These are phyloP conservation scores for Drosophila recens DNA, from an alignment of 2,888 invertebrate genomes.

Conservation along the genomic window DNA sequence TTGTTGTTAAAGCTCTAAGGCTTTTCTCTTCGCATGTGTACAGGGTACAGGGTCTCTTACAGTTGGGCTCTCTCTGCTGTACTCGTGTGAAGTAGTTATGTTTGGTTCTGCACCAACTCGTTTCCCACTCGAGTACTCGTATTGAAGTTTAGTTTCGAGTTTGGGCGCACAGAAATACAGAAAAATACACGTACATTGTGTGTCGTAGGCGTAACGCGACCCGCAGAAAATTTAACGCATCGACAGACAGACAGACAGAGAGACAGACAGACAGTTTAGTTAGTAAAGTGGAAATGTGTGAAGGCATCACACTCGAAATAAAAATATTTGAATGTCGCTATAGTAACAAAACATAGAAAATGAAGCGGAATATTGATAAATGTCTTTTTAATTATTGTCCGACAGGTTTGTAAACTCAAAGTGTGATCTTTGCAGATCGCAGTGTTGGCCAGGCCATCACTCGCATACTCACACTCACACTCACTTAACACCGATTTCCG, in stretches of 20 bases:
- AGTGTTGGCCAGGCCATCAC: neutral
- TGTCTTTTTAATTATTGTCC: conserved; percentile 65
- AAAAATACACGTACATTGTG: conserved; percentile 14
- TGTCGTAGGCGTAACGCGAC: conserved; percentile 40
- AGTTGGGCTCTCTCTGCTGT: neutral
- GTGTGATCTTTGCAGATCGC: conserved; percentile 21
- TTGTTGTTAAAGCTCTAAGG: too few relatives aligned
- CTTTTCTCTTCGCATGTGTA: too few relatives aligned
- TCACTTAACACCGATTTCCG: neutral
- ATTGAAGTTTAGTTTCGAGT: conserved; percentile 32
- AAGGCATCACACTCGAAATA: conserved; percentile 46
- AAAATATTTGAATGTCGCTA: conserved; percentile 12
- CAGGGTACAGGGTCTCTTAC: neutral
- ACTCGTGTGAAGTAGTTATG: neutral
- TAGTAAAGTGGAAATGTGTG: conserved; percentile 65
- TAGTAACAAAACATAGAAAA: conserved; percentile 9
- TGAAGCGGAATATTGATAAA: conserved; percentile 41
- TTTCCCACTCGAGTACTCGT: conserved; percentile 40
- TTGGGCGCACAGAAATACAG: conserved; percentile 47
- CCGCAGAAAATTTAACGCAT: conserved; percentile 30
- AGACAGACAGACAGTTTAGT: conserved; percentile 9
- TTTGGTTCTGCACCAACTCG: conserved; percentile 60
- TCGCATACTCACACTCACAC: too few relatives aligned
- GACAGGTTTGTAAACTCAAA: conserved; percentile 26
- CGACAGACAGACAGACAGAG: conserved; percentile 22